Evolutionary conservation across 2,888 invertebrate genomes (phyloP), one percentile per base, ranked within the genome.

Genomic region (Drosophila infuscata): DNA sequence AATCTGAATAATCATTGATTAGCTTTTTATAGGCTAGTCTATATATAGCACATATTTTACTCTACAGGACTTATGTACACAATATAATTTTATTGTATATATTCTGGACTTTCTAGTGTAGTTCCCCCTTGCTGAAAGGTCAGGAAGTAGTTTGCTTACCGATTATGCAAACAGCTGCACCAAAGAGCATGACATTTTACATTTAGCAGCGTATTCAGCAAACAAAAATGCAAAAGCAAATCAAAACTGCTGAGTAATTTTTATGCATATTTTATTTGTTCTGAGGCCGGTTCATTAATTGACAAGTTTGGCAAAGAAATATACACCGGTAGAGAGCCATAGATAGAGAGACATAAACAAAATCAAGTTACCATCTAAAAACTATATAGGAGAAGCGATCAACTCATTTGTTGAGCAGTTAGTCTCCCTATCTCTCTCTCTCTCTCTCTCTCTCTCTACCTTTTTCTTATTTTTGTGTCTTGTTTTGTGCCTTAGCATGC

Each of bases 201-300:
- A 51, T 32, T 30, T 43, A 2, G 5, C 11, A 46, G 65, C 36
- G 67, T 65, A 80, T 72, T 76, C 35, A 49, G 56, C 65, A 84
- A 82, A 62, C 73, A 76, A 69, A 79, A 68, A 43, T 25, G 43
- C n/a, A 20, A 43, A 43, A 35, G 0, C 35, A 11, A 35, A 15
- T 12, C 17, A 64, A 74, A 89, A 81, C 72, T 70, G 83, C 53
- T 53, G 41, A 69, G 33, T 74, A 79, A 79, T 70, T 69, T 51
- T 73, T 68, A 62, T 60, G 84, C 83, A 83, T 89, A 86, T 83
- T 81, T 76, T 63, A 78, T 73, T 64, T 63, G 65, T 51, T 35
- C 58, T 72, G 57, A 61, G 70, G 80, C 83, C 76, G 80, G 70
- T 79, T 82, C 72, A 73, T 73, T 81, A 82, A 81, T 82, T 81